These are phyloP conservation scores for Drosophila kepulauana DNA, from an alignment of 1,140 invertebrate species.

Conservation along the genomic window DNA sequence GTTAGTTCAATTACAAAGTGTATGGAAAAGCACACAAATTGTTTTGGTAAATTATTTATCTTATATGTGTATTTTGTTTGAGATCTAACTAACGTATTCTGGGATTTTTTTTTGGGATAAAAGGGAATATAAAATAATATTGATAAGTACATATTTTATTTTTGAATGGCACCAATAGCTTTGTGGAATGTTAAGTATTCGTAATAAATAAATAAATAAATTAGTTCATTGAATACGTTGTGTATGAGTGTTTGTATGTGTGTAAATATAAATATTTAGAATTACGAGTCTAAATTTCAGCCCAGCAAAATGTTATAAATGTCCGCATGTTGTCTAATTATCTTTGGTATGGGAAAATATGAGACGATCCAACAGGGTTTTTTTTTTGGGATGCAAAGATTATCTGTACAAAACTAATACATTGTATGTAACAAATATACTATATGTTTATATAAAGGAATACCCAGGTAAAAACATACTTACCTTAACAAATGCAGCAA, in stretches of 20 bases:
- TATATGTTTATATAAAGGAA: neutral
- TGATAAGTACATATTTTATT: slow-evolving; percentile 47
- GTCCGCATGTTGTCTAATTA: slow-evolving; percentile 50
- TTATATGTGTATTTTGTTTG: slow-evolving; percentile 20
- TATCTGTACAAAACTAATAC: slow-evolving; percentile 33
- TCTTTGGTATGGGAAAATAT: slow-evolving; percentile 68
- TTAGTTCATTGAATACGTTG: slow-evolving; percentile 7
- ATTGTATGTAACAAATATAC: slow-evolving; percentile 9
- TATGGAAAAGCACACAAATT: slow-evolving; percentile 20
- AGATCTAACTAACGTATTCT: slow-evolving; percentile 34
- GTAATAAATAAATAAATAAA: slow-evolving; percentile 67
- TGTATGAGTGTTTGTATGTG: slow-evolving; percentile 10
- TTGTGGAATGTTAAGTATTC: slow-evolving; percentile 71
- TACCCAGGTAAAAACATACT: slow-evolving; percentile 40
- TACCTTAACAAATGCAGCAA: slow-evolving; percentile 49
- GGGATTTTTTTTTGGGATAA: slow-evolving; percentile 15
- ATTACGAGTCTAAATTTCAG: slow-evolving; percentile 50
- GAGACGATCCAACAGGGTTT: slow-evolving; percentile 23
- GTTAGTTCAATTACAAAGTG: slow-evolving; percentile 25
- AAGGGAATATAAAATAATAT: slow-evolving; percentile 59
- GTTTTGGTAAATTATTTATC: slow-evolving; percentile 12
- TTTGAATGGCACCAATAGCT: slow-evolving; percentile 66
- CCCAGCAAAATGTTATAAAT: slow-evolving; percentile 56
- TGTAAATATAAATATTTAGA: slow-evolving; percentile 24
- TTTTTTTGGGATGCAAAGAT: slow-evolving; percentile 29